Evolutionary conservation across 2,113 vertebrate genomes (phyloP), one percentile per base, ranked within the genome.

Genomic region (Nesospiza acunhae): DNA sequence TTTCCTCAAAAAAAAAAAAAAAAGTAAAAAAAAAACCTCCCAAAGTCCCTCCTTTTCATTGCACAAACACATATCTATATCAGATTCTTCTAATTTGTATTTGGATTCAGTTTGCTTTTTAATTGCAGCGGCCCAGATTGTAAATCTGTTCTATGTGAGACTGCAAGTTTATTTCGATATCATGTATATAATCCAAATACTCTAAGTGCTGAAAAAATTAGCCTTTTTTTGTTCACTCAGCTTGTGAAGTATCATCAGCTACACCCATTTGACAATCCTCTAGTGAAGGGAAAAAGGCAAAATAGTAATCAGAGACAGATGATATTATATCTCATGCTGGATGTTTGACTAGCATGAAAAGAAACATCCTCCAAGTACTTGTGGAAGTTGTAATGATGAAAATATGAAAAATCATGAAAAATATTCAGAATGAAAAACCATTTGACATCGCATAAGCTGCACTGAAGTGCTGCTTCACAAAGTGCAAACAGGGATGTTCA

Each of bases 401-500:
- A 93, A 96, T 47, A 91, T 4, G 37, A 95, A 96, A 96, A 93
- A 87, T 4, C 35, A 55, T 94, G 49, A 76, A 89, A 70, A 95
- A 69, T 47, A 84, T 35, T 81, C 56, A 39, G 46, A 96, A 91
- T 14, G 11, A 58, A 95, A 58, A 86, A 88, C n/a, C 6, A 47
- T 47, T 81, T 87, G 89, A 14, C n/a, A 59, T 28, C 64, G 58
- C 64, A 87, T 23, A 64, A 78, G 60, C 49, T 58, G 55, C 58
- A 69, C 7, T 50, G 59, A 72, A 30, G 23, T 64, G 35, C 35
- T 82, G 14, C 64, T 93, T 62, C 90, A 53, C 76, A 26, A 67
- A 76, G 19, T 64, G 39, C 37, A 86, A 67, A 44, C 44, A 47
- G 66, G 28, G 66, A 69, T 17, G 2, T 39, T 76, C 10, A 67